Base-by-base conservation (phyloP, 2,888 invertebrate genomes). In the Agrochola litura region DNA sequence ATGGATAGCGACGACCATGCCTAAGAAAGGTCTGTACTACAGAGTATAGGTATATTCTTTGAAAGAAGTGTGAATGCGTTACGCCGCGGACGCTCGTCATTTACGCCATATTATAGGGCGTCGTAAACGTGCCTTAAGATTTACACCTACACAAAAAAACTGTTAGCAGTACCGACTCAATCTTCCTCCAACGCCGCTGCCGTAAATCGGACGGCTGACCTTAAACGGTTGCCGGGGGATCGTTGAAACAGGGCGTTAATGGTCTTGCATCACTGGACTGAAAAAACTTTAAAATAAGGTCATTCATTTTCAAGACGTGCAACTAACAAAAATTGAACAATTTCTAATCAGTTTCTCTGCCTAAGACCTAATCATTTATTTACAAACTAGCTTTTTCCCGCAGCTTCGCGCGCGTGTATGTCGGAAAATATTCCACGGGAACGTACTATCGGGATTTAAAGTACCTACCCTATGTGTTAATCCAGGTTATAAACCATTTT, bases 91-190 rank as follows among this genome's bases (percentile, higher is more conserved):
- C 81, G 86, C 91, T 86, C 83, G 68, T 85, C 60, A 74, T 82
- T 83, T 91, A 85, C 56, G 63, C 90, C 91, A 69, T 56, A 83
- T 83, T 77, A 79, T 77, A 83, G 84, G 80, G 79, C 88, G 85
- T 95, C 96, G 94, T 96, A 96, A 96, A 96, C 88, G 88, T 86
- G 91, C 91, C 88, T 90, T 92, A 93, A 95, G 95, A 95, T 96
- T 96, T 96, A 96, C 92, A 94, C 95, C 92, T 93, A 96, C 96
- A 96, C 96, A 96, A 95, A 96, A 96, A 96, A 95, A 95, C 96
- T 94, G 95, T 96, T 96, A 96, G 92, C 89, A 88, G 90, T 86
- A 90, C 89, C 89, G 89, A 88, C 90, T 94, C 93, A 95, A 95
- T 94, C 94, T 95, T 93, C 92, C 92, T 92, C 92, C 89, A 83